These are phyloP conservation scores for Ochlodes sylvanus DNA, from an alignment of 2,888 invertebrate genomes.

Conservation along the genomic window DNA sequence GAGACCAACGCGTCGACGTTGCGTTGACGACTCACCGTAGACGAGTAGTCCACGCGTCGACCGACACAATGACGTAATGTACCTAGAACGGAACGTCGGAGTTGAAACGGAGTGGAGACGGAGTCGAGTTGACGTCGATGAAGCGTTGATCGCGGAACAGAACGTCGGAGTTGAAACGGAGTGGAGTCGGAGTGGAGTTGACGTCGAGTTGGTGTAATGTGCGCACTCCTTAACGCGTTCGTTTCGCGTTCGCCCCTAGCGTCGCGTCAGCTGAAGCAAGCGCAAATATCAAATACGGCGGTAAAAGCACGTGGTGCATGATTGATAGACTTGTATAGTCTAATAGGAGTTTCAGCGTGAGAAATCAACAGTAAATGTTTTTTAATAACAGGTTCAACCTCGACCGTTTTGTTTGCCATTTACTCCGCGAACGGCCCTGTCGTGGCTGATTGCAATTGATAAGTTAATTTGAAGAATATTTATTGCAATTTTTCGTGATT, in stretches of 20 bases:
- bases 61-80: too few species aligned
- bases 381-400: conserved; percentile 19
- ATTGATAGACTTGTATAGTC: conserved; percentile 28
- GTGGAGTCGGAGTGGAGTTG: too few species aligned
- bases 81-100: too few species aligned
- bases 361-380: conserved; percentile 24
- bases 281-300: conserved; percentile 41
- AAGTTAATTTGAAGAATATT: conserved; percentile 14
- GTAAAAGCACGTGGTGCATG: conserved; percentile 32
- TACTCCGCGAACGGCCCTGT: conserved; percentile 9
- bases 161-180: too few species aligned
- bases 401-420: conserved; percentile 21
- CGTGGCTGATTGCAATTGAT: conserved; percentile 6
- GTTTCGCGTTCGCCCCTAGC: conserved; percentile 8
- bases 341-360: conserved; percentile 28
- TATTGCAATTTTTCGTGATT: conserved; percentile 8
- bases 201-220: too few species aligned
- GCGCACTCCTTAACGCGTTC: too few species aligned
- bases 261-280: conserved; percentile 33
- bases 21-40: too few species aligned
- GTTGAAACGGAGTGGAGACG: too few species aligned
- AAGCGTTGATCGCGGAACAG: too few species aligned
- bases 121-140: too few species aligned
- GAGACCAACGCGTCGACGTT: too few species aligned
- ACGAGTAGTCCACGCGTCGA: too few species aligned